phyloP scores from a whole-genome alignment of 2,113 vertebrate species.

The Jacana jacana region DNA sequence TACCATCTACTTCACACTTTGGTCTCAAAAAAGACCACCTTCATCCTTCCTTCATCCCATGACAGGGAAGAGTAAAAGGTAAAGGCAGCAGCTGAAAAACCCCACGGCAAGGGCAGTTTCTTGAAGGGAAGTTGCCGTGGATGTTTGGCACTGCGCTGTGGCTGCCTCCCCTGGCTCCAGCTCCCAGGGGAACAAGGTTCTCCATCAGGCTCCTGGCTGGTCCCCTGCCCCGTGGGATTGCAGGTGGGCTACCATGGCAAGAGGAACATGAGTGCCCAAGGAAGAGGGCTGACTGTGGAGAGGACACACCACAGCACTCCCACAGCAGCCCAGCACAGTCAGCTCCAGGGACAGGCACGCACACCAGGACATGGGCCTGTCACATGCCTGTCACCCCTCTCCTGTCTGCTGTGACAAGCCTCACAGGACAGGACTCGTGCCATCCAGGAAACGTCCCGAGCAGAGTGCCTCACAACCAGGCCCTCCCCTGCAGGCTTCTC shows the following conservation, averaged over 20 bases:
- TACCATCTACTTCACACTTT: neutral
- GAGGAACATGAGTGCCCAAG: neutral
- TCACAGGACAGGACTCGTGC: neutral
- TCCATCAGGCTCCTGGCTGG: accelerated
- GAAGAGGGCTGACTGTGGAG: neutral
- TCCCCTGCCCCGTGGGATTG: neutral
- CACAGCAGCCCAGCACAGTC: neutral
- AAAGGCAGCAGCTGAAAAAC: neutral
- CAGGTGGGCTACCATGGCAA: neutral
- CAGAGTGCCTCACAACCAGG: neutral
- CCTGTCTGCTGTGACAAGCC: accelerated
- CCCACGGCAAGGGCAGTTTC: neutral
- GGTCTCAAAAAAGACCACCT: neutral
- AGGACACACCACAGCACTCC: accelerated
- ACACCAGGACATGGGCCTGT: accelerated
- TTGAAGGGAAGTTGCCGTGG: neutral
- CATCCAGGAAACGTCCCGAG: neutral
- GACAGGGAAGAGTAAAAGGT: neutral
- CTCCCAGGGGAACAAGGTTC: neutral
- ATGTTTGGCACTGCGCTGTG: neutral
- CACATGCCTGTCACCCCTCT: neutral
- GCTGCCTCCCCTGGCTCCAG: neutral
- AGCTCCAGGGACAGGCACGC: neutral
- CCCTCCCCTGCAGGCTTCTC: neutral
- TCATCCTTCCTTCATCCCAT: neutral